phyloP scores from a whole-genome alignment of 37 sponge, comb jelly and placozoan species.

The Aphrocallistes beatrix region DNA sequence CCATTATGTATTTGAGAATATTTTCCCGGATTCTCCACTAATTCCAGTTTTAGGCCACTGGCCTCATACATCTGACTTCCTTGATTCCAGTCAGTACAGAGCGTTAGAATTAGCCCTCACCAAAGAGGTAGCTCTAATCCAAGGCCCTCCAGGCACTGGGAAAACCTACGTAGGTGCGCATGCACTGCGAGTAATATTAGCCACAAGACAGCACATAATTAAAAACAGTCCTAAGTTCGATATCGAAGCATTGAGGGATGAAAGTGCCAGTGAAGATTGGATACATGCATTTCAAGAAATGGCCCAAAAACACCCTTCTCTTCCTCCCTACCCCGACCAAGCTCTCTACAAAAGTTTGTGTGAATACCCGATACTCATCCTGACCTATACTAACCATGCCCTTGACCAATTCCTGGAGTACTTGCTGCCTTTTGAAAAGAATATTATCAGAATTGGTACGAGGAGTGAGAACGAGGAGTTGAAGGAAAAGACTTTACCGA shows the following conservation, averaged over 20 bases:
- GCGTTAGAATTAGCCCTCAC: conserved; percentile 61
- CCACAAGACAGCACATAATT: not conserved
- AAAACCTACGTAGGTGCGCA: conserved; percentile 77
- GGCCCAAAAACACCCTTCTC: not conserved
- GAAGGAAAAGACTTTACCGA: conserved; percentile 26
- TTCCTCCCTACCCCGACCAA: not conserved
- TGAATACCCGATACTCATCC: conserved; percentile 33
- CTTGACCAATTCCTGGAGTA: conserved; percentile 41
- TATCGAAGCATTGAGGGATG: not conserved
- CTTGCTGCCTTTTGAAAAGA: conserved; percentile 19
- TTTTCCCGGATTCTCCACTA: not conserved
- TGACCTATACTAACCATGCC: conserved; percentile 47
- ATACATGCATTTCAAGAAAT: not conserved
- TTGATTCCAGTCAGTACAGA: conserved; percentile 56
- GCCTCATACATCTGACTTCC: not conserved
- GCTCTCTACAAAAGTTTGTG: not conserved
- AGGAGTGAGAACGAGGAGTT: conserved; percentile 61
- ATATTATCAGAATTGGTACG: conserved; percentile 72
- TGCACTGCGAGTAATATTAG: not conserved
- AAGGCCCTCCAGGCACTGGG: conserved; percentile 96
- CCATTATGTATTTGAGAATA: not conserved
- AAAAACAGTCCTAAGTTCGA: not conserved
- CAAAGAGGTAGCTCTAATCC: conserved; percentile 71
- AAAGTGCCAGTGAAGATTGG: not conserved
- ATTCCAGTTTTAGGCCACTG: not conserved